phyloP scores from a whole-genome alignment of 2,888 invertebrate genomes.

The Agrotis segetum region DNA sequence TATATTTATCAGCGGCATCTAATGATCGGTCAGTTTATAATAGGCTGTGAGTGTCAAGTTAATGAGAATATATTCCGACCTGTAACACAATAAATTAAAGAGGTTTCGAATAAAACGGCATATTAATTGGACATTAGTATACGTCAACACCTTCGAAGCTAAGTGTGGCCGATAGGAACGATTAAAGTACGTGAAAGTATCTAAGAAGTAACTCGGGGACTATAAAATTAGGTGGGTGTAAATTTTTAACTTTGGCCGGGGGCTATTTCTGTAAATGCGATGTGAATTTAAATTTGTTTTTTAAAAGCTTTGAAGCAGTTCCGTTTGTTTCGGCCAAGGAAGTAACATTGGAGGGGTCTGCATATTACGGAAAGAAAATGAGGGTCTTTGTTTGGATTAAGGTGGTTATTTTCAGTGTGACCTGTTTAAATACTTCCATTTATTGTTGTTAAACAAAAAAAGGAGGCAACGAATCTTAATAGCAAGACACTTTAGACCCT shows the following conservation, averaged over 20 bases:
- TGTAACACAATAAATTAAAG: slow-evolving; percentile 86
- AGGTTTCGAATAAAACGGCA: slow-evolving; percentile 85
- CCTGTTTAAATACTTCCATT: background rate
- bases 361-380: slow-evolving; percentile 14
- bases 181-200: slow-evolving; percentile 76
- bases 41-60: slow-evolving; percentile 87
- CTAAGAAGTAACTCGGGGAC: slow-evolving; percentile 72
- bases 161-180: slow-evolving; percentile 70
- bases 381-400: slow-evolving; percentile 45
- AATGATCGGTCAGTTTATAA: slow-evolving; percentile 86
- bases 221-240: slow-evolving; percentile 81
- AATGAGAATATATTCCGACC: slow-evolving; percentile 88
- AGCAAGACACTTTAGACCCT: background rate
- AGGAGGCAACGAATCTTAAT: background rate
- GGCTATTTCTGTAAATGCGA: slow-evolving; percentile 72
- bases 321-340: slow-evolving; percentile 63
- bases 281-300: slow-evolving; percentile 76
- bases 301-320: slow-evolving; percentile 69
- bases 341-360: slow-evolving; percentile 51
- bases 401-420: slow-evolving; percentile 10
- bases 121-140: slow-evolving; percentile 89
- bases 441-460: background rate
- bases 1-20: slow-evolving; percentile 84
- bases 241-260: slow-evolving; percentile 73
- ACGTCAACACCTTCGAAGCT: slow-evolving; percentile 81